A percentile compares a stretch with the other conserved stretches of the same genome.
These are phyloP conservation scores for Raillietiella orientalis DNA, from an alignment of 2,888 invertebrate genomes.

Conservation along the genomic window DNA sequence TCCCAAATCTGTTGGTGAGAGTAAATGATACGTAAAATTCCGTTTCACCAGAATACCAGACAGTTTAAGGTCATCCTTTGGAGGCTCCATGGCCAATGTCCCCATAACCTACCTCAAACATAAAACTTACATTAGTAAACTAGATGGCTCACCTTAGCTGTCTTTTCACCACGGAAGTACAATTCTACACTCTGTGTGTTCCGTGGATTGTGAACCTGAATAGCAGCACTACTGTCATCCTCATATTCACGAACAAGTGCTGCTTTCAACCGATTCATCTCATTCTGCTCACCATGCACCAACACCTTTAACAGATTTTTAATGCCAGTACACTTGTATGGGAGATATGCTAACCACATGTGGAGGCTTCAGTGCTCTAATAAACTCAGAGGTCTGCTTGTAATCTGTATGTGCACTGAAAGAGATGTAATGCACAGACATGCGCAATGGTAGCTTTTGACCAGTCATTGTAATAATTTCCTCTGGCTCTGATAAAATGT, in stretches of 20 bases:
- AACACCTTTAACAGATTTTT: constrained; percentile 27
- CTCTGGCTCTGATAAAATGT: constrained; percentile 81
- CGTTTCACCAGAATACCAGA: constrained; percentile 84
- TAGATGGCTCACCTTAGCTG: constrained; percentile 39
- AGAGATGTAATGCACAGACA: constrained; percentile 96
- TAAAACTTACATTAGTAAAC: constrained; percentile 3
- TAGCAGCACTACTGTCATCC: constrained; percentile 36
- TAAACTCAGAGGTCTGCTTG: constrained; percentile 89
- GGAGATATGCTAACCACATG: constrained; percentile 34
- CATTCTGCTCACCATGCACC: constrained; percentile 96
- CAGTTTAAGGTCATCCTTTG: constrained; percentile 37
- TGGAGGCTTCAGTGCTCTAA: constrained; percentile 67
- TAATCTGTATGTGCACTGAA: constrained; percentile 98
- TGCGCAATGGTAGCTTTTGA: constrained; percentile 75
- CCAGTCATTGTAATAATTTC: constrained; percentile 85
- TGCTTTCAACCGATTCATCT: constrained; percentile 84
- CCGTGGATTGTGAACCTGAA: constrained; percentile 73
- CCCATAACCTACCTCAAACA: constrained; percentile 36
- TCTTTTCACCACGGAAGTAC: constrained; percentile 88
- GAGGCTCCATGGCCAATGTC: constrained; percentile 44
- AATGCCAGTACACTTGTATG: not conserved
- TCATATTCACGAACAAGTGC: constrained; percentile 80
- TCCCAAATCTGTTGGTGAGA: constrained; percentile 62
- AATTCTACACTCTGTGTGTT: constrained; percentile 79
- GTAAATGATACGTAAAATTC: constrained; percentile 88